Evolutionary conservation across 2,113 vertebrate species (phyloP), one percentile per base, ranked within the genome.

Genomic region (Stigmatopora argus): DNA sequence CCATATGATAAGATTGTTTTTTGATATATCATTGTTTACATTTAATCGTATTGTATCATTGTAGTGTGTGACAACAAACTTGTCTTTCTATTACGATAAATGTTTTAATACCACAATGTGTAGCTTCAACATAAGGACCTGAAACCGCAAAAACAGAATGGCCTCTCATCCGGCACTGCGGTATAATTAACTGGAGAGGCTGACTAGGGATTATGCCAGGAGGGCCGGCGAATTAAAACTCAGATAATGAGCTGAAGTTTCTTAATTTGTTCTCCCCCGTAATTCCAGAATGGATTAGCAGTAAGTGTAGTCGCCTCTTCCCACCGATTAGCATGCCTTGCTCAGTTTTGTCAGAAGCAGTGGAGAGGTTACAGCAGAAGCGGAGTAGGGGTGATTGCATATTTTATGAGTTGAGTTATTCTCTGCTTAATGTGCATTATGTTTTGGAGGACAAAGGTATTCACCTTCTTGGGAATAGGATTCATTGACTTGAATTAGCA

Each of bases 241-340:
- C 78, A 69, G 83, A 89, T 92, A 91, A 92, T 91, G 90, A 92
- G 87, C 90, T 89, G 88, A 91, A 90, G 88, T 89, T 90, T 84
- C 89, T 90, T 92, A 91, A 92, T 92, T 89, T 91, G 88, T 90
- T 89, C 89, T 90, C 83, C 86, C 78, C 84, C 79, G 70, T 90
- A 92, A 91, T 92, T 90, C 88, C 83, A 85, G 87, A 86, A 88
- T 85, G 90, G 90, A 91, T 92, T 91, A 91, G 88, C 80, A 72
- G 78, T 80, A 85, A 88, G 89, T 91, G 91, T 91, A 85, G 83
- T 85, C 84, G 84, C 89, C 85, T 89, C 83, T 88, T 86, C 78
- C 83, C 77, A 70, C 83, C 84, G 87, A 89, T 89, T 89, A 91
- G 80, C 78, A 66, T 59, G 73, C 74, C 70, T 83, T 55, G 78